phyloP scores from a whole-genome alignment of 37 sponge, comb jelly and placozoan species.

The Geodia barretti region DNA sequence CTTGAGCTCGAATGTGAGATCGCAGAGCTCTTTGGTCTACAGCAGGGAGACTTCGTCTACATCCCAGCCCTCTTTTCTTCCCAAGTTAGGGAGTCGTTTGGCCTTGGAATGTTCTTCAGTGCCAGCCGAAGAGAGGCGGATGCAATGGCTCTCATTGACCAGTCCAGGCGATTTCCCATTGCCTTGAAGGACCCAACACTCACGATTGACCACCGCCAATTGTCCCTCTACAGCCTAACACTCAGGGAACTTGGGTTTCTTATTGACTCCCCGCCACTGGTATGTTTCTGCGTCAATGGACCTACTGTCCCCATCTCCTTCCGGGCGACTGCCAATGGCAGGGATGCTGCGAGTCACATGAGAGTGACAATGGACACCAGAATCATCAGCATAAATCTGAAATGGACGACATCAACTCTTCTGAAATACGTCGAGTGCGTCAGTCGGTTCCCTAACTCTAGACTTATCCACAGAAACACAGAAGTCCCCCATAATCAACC shows the following conservation, averaged over 20 bases:
- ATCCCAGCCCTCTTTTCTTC: slow-evolving; percentile 43
- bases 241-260: slow-evolving; percentile 42
- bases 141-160: slow-evolving; percentile 26
- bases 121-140: background rate
- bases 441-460: slow-evolving; percentile 45
- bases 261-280: slow-evolving; percentile 1
- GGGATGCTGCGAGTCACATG: slow-evolving; percentile 3
- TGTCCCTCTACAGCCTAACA: slow-evolving; percentile 27
- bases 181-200: slow-evolving; percentile 8
- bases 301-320: slow-evolving; percentile 63
- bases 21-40: slow-evolving; percentile 17
- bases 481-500: background rate
- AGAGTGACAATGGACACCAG: slow-evolving; percentile 21
- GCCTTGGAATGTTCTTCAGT: slow-evolving; percentile 23
- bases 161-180: slow-evolving; percentile 38
- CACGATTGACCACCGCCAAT: background rate
- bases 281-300: slow-evolving; percentile 58
- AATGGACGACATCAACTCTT: slow-evolving; percentile 47
- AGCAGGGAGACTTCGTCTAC: slow-evolving; percentile 50
- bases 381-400: slow-evolving; percentile 58
- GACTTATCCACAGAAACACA: background rate
- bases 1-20: slow-evolving; percentile 37
- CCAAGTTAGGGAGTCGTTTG: background rate
- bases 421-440: slow-evolving; percentile 61
- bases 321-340: background rate